phyloP scores from a whole-genome alignment of 2,113 vertebrate genomes.

The Sander vitreus region DNA sequence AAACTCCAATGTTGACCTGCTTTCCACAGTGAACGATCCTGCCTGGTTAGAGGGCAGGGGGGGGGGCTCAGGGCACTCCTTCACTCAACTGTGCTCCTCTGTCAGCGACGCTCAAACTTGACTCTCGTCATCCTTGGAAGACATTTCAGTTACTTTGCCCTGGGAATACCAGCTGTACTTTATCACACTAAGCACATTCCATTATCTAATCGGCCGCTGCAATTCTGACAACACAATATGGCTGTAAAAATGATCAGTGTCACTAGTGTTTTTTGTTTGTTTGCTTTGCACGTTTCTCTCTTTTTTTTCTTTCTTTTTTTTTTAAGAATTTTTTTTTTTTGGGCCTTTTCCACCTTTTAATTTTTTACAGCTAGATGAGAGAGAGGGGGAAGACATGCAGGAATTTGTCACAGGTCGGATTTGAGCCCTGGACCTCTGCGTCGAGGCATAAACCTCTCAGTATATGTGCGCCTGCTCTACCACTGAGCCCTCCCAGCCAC shows the following conservation, averaged over 20 bases:
- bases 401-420: too few species aligned
- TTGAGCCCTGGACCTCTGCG: too few species aligned
- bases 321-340: neutral
- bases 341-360: neutral
- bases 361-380: too few species aligned
- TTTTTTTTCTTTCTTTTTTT: neutral
- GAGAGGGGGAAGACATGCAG: too few species aligned
- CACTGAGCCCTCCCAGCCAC: too few species aligned
- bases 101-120: slow-evolving; percentile 30
- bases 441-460: too few species aligned
- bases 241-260: slow-evolving; percentile 19
- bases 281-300: too few species aligned
- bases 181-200: slow-evolving; percentile 7
- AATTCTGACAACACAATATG: neutral
- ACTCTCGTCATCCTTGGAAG: slow-evolving; percentile 30
- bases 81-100: slow-evolving; percentile 37
- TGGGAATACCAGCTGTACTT: slow-evolving; percentile 40
- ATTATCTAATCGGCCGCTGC: slow-evolving; percentile 35
- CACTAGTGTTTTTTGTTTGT: neutral
- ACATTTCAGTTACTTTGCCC: slow-evolving; percentile 28
- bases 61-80: slow-evolving; percentile 32
- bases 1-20: slow-evolving; percentile 72
- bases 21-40: slow-evolving; percentile 60
- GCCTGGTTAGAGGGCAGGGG: slow-evolving; percentile 43
- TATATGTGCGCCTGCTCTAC: too few species aligned